Base-by-base conservation (phyloP, 2,113 vertebrate species). In the Phrynosoma blainvillii region DNA sequence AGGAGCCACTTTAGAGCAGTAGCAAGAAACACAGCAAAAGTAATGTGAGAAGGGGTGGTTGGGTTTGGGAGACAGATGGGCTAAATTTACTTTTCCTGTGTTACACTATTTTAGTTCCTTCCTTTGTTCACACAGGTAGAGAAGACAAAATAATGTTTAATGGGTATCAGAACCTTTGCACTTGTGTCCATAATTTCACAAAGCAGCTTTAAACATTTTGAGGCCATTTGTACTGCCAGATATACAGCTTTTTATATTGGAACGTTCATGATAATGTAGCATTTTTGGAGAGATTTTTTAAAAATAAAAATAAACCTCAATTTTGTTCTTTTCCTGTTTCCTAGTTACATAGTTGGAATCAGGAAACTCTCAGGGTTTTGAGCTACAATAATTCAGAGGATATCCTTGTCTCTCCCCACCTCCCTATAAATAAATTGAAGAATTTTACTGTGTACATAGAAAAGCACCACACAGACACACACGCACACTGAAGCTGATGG, bases 321-420 rank as follows among this genome's bases (percentile, higher is more conserved):
- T 94, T 93, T 95, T 95, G 93, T 90, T 89, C 84, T 92, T 95
- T 95, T 96, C 94, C 95, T 94, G 93, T 95, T 96, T 96, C 93
- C 93, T 93, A 90, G 87, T 92, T 87, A 86, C 93, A 93, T 95
- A 93, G 94, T 87, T 94, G 95, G 95, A 95, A 95, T 88, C 94
- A 95, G 95, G 95, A 96, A 96, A 84, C 92, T 88, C 74, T 94
- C 91, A 42, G 89, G 90, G 79, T 94, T 94, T 93, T 84, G 88
- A 93, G 87, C 89, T 93, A 83, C 87, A 88, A 91, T 91, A 93
- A 92, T 89, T 92, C 91, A 94, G 87, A 96, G 95, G 94, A 96
- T 95, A 95, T 95, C 93, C 95, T 96, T 93, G 91, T 95, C 93
- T 93, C 92, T 94, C 93, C 87, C 91, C 95, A 92, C 94, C 92